A percentile compares a stretch with the other conserved stretches of the same genome.
These are phyloP conservation scores for Clupea harengus DNA, from an alignment of 2,113 vertebrate genomes.

Conservation along the genomic window DNA sequence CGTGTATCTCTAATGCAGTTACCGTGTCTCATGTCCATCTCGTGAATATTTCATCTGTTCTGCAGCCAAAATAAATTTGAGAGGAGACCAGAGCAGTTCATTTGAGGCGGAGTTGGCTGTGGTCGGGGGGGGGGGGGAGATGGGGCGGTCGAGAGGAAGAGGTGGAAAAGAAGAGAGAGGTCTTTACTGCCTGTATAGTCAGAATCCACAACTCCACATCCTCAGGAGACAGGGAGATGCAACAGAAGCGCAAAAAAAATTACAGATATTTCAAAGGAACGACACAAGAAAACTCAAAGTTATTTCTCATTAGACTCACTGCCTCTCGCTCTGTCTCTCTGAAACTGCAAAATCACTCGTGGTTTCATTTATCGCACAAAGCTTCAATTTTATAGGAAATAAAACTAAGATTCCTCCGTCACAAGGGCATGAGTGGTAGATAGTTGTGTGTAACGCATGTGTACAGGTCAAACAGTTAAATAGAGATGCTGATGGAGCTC, in stretches of 20 bases:
- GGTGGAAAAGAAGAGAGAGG: not conserved
- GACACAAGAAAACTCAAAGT: too few species aligned
- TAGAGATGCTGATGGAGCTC: not conserved
- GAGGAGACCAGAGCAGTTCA: constrained; percentile 22
- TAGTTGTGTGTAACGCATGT: too few species aligned
- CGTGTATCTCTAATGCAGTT: constrained; percentile 41
- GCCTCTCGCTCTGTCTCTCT: too few species aligned
- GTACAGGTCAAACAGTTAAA: not conserved
- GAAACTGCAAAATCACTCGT: too few species aligned
- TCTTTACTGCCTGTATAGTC: not conserved
- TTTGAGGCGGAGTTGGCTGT: constrained; percentile 27
- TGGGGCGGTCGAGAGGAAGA: not conserved
- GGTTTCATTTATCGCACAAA: too few species aligned
- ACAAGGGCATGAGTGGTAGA: too few species aligned
- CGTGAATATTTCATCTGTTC: constrained; percentile 48
- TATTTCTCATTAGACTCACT: too few species aligned
- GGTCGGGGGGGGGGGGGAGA: not conserved
- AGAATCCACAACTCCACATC: not conserved
- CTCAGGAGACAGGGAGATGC: not conserved
- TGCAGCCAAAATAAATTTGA: constrained; percentile 45
- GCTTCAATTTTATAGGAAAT: too few species aligned
- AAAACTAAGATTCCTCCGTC: too few species aligned
- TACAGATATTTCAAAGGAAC: too few species aligned
- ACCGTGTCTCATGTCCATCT: constrained; percentile 50
- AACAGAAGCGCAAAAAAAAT: not conserved